Evolutionary conservation across 2,888 invertebrate species (phyloP), one percentile per base, ranked within the genome.

Genomic region (Netelia fuscicornis): DNA sequence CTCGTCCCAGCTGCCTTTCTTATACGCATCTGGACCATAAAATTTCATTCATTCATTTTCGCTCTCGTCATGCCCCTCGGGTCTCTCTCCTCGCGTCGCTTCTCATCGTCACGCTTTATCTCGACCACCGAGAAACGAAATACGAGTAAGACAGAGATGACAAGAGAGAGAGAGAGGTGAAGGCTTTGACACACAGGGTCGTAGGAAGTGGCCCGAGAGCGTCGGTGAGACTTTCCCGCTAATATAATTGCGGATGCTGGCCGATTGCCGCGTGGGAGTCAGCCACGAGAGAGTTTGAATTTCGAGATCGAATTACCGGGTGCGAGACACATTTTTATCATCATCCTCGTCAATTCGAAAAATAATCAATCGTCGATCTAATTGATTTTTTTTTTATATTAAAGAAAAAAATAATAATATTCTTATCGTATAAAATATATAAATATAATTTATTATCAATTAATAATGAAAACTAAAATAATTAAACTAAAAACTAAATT

Each of bases 61-160:
- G 44, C 17, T 71, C 30, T 17, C 17, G 13, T 48, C 42, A 5
- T 37, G 30, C 23, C 20, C 20, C 37, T 68, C 48, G 48, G 2
- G 20, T 64, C 64, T 68, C 25, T 76, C 84, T 17, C 17, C 17
- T 17, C 17, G 72, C 52, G n/a, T 65, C 48, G 65, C 84, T 67
- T 86, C 85, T 85, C 81, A 78, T 82, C 71, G 42, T 54, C 42
- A 25, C 44, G 60, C 52, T 82, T 81, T 83, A 83, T 76, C 81
- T 87, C 87, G 67, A 70, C 30, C 3, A 30, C 30, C 30, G 68
- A 79, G 78, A 64, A 74, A 87, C 87, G 86, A 86, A 52, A 30
- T 68, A 20, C 25, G 44, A 10, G 25, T 48, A 13, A 81, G 52
- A 80, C 76, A 77, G 72, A 76, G 81, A 68, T 72, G 72, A 71